phyloP scores from a whole-genome alignment of 2,888 invertebrate genomes.

The Matsumyia berberina region DNA sequence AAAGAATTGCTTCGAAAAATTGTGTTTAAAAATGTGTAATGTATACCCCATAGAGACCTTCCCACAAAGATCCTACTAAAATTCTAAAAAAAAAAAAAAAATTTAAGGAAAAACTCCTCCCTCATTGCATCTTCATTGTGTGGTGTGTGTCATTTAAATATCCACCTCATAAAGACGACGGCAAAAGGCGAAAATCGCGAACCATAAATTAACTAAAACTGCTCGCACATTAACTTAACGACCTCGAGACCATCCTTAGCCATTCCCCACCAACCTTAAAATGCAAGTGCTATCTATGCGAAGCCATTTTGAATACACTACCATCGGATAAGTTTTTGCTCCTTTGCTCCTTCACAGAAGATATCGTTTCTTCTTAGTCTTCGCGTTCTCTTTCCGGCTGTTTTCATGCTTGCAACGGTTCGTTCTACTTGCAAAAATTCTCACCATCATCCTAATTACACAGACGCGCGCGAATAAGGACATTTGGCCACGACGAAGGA shows the following conservation, averaged over 20 bases:
- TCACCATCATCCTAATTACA: constrained; percentile 57
- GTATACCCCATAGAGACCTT: background rate
- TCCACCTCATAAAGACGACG: constrained; percentile 37
- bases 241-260: constrained; percentile 43
- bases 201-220: constrained; percentile 65
- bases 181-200: constrained; percentile 45
- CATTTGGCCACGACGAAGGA: constrained; percentile 52
- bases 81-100: background rate
- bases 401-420: constrained; percentile 12
- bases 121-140: constrained; percentile 4
- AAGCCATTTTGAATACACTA: constrained; percentile 48
- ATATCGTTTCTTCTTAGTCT: constrained; percentile 32
- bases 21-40: background rate
- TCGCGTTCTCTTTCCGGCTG: background rate
- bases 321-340: constrained; percentile 38
- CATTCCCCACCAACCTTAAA: constrained; percentile 22
- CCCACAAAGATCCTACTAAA: background rate
- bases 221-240: constrained; percentile 68
- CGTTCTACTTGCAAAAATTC: constrained; percentile 40
- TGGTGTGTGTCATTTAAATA: background rate
- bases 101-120: background rate
- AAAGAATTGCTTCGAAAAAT: background rate
- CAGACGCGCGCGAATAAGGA: constrained; percentile 31
- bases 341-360: constrained; percentile 34
- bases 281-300: constrained; percentile 42